Base-by-base conservation (phyloP, 2,113 vertebrate species). In the Odocoileus virginianus region DNA sequence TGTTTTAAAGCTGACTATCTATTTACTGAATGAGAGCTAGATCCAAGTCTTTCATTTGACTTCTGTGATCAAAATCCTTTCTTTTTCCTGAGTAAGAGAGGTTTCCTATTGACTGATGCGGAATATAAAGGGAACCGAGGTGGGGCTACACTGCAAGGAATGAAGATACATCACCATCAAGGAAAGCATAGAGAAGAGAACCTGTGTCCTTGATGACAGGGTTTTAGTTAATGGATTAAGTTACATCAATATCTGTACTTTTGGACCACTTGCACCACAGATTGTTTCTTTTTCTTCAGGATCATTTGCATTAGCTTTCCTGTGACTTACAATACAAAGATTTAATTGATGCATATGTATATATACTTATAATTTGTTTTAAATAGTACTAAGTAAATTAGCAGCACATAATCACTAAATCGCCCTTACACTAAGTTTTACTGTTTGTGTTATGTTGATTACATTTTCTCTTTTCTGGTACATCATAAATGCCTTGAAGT, bases 341-440 rank as follows among this genome's bases (percentile, higher is more conserved):
- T 88, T 97, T 88, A 85, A 61, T 7, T 85, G 40, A 30, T 74
- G 27, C 13, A 64, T 67, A 95, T 83, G 19, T 36, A 25, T 54
- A 25, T 54, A 36, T 83, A 76, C 36, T 14, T 43, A 30, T 55
- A 89, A 40, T 13, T 60, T 67, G 25, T 88, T 93, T 94, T 45
- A 81, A 83, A 50, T 82, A 5, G 19, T 36, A 25, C 5, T n/a
- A 60, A 71, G 2, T 84, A 84, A 94, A 71, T 25, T 45, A 57
- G 47, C 76, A 57, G 6, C 1, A 54, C 30, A 40, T 30, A 58
- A 40, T 23, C 54, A 30, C 21, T n/a, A 50, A 91, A 74, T 11
- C 13, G 12, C 12, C 16, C 14, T 60, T 58, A 47, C 1, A 28
- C 21, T 43, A 76, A 58, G 0, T 23, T 87, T 86, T 17, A 85